phyloP scores from a whole-genome alignment of 2,888 invertebrate genomes.

The Ecdyonurus torrentis region DNA sequence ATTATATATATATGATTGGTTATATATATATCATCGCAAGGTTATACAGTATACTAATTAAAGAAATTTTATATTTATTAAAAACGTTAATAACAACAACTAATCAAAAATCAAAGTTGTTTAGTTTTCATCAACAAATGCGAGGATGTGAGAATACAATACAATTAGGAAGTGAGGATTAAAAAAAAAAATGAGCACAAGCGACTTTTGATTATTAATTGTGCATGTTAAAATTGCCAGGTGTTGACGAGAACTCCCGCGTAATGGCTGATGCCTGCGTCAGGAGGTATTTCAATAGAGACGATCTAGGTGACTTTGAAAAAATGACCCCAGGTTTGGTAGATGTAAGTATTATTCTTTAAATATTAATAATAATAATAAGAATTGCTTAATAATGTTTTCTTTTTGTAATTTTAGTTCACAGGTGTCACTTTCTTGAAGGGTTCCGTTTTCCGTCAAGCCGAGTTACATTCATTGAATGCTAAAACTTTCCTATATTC shows the following conservation, averaged over 20 bases:
- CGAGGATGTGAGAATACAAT: no score
- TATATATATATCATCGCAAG: no score
- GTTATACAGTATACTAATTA: no score
- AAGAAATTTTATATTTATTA: no score
- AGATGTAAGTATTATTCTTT: background rate
- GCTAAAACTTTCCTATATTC: background rate
- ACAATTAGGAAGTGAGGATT: no score
- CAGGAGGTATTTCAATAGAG: background rate
- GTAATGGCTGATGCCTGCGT: background rate
- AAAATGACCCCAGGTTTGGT: background rate
- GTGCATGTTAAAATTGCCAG: no score
- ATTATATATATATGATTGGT: no score
- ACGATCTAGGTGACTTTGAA: background rate
- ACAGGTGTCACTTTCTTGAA: background rate
- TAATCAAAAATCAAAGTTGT: no score
- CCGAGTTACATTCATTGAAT: background rate
- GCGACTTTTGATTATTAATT: no score
- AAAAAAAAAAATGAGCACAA: no score
- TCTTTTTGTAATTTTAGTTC: background rate
- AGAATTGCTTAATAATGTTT: background rate
- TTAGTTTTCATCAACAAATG: no score
- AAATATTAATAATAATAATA: background rate
- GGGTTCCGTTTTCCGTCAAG: background rate
- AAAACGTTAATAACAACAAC: no score
- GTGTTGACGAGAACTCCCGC: background rate